These are phyloP conservation scores for Exaiptasia diaphana DNA, from an alignment of 64 coral and sea anemone genomes.

Conservation along the genomic window DNA sequence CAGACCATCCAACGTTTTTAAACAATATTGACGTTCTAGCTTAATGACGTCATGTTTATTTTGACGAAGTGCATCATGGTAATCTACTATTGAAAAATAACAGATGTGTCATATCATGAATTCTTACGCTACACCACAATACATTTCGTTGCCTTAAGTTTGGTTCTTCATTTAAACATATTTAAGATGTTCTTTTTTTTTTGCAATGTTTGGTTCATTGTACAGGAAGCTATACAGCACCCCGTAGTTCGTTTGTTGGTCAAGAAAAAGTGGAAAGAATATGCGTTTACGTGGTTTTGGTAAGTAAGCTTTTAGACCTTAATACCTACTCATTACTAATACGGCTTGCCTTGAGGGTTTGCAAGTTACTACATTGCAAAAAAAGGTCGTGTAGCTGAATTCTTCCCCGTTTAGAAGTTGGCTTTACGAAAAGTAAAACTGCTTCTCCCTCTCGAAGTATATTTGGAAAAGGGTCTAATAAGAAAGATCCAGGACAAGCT, in stretches of 20 bases:
- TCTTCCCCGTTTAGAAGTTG: too few species aligned
- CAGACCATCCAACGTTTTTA: neutral
- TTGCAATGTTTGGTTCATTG: neutral
- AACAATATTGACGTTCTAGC: neutral
- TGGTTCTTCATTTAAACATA: too few species aligned
- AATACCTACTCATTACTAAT: neutral
- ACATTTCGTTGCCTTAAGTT: too few species aligned
- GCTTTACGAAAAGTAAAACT: too few species aligned
- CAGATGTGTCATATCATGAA: too few species aligned
- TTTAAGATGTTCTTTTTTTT: neutral
- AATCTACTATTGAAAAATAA: too few species aligned
- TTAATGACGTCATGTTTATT: neutral
- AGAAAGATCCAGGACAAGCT: too few species aligned
- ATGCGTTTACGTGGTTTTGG: slow-evolving; percentile 84
- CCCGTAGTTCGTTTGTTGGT: slow-evolving; percentile 76
- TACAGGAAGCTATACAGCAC: slow-evolving; percentile 82
- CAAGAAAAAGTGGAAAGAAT: slow-evolving; percentile 77
- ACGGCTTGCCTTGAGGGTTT: neutral
- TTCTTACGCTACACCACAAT: too few species aligned
- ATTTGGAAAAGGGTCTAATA: too few species aligned
- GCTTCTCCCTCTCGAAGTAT: too few species aligned
- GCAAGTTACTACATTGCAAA: neutral
- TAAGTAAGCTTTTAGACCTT: neutral
- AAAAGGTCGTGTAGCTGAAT: too few species aligned
- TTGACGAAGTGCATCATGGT: too few species aligned